phyloP scores from a whole-genome alignment of 2,797 vertebrate species.

The Paratrypauchen microcephalus region DNA sequence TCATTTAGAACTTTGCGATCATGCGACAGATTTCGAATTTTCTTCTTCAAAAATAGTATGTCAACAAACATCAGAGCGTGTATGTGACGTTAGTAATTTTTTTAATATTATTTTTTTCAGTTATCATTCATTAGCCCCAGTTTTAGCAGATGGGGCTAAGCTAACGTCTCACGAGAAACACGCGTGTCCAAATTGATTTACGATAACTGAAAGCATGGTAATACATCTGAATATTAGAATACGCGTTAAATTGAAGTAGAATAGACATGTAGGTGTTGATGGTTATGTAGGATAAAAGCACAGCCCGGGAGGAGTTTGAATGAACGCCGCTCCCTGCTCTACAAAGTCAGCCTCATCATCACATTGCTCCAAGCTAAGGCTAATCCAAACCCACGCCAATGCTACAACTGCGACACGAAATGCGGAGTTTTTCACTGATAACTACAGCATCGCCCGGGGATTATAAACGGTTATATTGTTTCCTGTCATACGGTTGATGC shows the following conservation, averaged over 20 bases:
- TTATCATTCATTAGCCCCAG: slow-evolving; percentile 39
- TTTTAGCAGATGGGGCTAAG: slow-evolving; percentile 52
- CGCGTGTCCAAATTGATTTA: slow-evolving; percentile 71
- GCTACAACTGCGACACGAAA: slow-evolving; percentile 13
- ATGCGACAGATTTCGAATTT: not conserved
- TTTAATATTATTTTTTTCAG: not conserved
- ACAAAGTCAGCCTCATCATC: slow-evolving; percentile 67
- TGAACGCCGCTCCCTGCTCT: slow-evolving; percentile 62
- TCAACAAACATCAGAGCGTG: not conserved
- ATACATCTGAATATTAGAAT: not conserved
- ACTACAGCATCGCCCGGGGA: rapidly evolving
- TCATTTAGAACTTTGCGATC: not conserved
- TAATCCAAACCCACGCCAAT: slow-evolving; percentile 54
- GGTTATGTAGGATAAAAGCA: slow-evolving; percentile 3
- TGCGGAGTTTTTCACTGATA: not conserved
- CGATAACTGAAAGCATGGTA: not conserved
- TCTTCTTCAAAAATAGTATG: not conserved
- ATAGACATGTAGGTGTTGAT: not conserved
- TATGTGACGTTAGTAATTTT: not conserved
- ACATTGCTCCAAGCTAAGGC: slow-evolving; percentile 67
- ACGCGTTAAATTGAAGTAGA: rapidly evolving
- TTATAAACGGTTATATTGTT: rapidly evolving
- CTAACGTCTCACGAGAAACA: slow-evolving; percentile 63
- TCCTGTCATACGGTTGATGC: not conserved
- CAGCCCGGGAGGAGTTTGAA: slow-evolving; percentile 49